Conservation (phyloP, 2,888 invertebrate species). For the Lumbricus terrestris region DNA sequence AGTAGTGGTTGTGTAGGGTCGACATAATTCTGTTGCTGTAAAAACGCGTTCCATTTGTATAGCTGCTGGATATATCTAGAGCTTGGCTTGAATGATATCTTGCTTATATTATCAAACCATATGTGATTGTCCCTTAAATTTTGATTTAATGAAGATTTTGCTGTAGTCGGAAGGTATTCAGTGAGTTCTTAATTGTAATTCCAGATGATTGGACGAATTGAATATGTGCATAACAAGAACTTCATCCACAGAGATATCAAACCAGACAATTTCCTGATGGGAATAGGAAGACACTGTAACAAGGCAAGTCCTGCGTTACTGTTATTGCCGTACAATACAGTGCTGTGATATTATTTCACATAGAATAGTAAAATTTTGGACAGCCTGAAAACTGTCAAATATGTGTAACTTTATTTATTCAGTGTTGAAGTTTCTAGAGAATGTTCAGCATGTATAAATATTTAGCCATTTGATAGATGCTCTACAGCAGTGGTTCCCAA, state of each 20-base stretch:
- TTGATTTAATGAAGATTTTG: no score
- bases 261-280: constrained; percentile 64
- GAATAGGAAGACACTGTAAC: constrained; percentile 50
- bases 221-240: constrained; percentile 86
- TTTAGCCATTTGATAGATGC: no score
- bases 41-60: no score
- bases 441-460: neutral
- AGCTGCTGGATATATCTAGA: no score
- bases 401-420: neutral
- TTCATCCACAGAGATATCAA: constrained; percentile 98
- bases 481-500: no score
- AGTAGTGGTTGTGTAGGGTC: no score
- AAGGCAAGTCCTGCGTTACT: constrained; percentile 46
- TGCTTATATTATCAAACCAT: no score
- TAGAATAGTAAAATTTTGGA: neutral
- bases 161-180: neutral
- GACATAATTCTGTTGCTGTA: no score
- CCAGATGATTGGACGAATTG: constrained; percentile 72
- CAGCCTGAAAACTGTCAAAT: neutral
- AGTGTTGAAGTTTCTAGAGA: neutral
- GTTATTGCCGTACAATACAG: neutral
- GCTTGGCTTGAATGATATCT: no score
- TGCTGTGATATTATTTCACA: neutral
- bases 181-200: neutral
- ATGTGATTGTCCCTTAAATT: no score